phyloP scores from a whole-genome alignment of 2,113 vertebrate genomes.

The Gobius niger region DNA sequence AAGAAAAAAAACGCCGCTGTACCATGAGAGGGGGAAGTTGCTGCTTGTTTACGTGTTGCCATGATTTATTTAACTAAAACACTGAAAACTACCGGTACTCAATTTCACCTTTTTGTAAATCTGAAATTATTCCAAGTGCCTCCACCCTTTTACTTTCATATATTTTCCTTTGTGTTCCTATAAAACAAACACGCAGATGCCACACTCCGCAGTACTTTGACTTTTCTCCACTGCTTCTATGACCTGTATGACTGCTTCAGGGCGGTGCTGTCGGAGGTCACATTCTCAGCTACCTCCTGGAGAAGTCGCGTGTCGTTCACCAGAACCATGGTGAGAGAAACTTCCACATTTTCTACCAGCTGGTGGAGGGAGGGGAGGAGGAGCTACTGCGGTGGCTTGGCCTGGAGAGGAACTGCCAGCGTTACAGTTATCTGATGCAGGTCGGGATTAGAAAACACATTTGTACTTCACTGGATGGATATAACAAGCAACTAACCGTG shows the following conservation, averaged over 20 bases:
- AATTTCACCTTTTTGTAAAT: too few relatives aligned
- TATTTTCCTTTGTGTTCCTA: too few relatives aligned
- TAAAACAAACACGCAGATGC: too few relatives aligned
- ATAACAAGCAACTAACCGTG: background rate
- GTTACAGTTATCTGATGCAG: conserved; percentile 68
- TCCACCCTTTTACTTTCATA: too few relatives aligned
- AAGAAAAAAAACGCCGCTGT: too few relatives aligned
- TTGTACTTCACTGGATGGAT: background rate
- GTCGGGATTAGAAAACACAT: conserved; percentile 42
- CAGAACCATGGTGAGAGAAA: conserved; percentile 95
- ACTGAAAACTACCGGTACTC: too few relatives aligned
- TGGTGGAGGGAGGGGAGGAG: conserved; percentile 89
- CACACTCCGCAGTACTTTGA: too few relatives aligned
- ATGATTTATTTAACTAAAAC: too few relatives aligned
- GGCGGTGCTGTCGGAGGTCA: conserved; percentile 92
- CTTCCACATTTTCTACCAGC: conserved; percentile 97
- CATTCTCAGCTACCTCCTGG: conserved; percentile 94
- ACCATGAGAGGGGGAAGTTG: too few relatives aligned
- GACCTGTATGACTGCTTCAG: conserved; percentile 58
- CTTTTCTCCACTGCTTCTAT: background rate
- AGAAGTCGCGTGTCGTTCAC: conserved; percentile 93
- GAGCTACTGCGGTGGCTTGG: conserved; percentile 86
- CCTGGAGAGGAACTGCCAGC: conserved; percentile 84
- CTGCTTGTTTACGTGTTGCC: too few relatives aligned
- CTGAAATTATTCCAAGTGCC: too few relatives aligned